Conservation (phyloP, 2,888 invertebrate species). For the Hydrotaea cyrtoneurina region DNA sequence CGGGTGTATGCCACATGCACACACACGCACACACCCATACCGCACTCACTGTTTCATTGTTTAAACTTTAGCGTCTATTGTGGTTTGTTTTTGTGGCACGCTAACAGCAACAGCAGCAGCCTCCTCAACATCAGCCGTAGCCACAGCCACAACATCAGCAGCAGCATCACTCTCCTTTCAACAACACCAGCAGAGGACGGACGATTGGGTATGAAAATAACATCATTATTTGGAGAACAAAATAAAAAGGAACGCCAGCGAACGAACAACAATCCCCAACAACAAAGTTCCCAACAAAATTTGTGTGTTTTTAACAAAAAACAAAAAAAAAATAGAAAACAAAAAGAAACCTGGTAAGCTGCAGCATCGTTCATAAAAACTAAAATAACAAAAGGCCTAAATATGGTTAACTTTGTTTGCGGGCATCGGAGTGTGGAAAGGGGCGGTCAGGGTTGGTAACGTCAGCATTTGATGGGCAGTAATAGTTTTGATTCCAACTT, state of each 20-base stretch:
- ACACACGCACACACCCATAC: too few species aligned
- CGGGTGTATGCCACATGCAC: constrained; percentile 25
- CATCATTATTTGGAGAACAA: constrained; percentile 62
- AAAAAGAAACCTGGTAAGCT: too few species aligned
- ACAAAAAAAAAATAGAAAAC: too few species aligned
- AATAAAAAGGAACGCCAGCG: neutral
- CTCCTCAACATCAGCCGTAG: constrained; percentile 53
- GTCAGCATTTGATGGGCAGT: neutral
- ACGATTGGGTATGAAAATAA: constrained; percentile 54
- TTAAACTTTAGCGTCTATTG: constrained; percentile 67
- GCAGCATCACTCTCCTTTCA: neutral
- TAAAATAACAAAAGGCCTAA: constrained; percentile 55
- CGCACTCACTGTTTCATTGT: constrained; percentile 49
- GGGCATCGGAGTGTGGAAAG: neutral
- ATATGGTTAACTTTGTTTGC: constrained; percentile 1
- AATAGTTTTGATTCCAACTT: constrained; percentile 4
- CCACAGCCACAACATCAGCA: constrained; percentile 45
- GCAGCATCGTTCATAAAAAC: constrained; percentile 51
- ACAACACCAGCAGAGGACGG: neutral
- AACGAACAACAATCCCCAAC: neutral
- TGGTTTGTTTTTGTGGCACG: constrained; percentile 55
- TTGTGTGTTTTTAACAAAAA: constrained; percentile 6
- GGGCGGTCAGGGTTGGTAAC: too few species aligned
- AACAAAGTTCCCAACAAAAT: constrained; percentile 47
- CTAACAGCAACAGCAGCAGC: constrained; percentile 12